A percentile compares a stretch with the other conserved stretches of the same genome.
Conservation (phyloP, 2,797 vertebrate species). For the Taenioides sp. region DNA sequence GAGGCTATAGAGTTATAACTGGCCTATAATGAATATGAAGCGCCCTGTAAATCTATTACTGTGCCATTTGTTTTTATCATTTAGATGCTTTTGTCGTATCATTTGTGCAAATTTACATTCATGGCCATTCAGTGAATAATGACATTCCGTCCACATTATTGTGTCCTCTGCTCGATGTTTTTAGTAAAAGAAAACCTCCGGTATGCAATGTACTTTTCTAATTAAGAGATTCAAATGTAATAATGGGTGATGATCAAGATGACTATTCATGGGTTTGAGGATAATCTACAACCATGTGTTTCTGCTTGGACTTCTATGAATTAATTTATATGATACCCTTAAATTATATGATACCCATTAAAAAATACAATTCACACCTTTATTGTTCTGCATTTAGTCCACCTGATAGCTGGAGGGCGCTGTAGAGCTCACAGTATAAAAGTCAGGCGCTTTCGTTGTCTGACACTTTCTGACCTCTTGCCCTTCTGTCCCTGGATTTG, state of each 20-base stretch:
- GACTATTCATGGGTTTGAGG: not conserved
- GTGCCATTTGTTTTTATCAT: conserved; percentile 20
- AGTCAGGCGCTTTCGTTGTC: too few species aligned
- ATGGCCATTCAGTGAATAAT: not conserved
- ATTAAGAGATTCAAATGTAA: not conserved
- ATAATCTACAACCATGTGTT: not conserved
- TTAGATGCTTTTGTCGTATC: conserved; percentile 14
- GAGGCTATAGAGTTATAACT: not conserved
- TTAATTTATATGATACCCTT: not conserved
- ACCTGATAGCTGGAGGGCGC: too few species aligned
- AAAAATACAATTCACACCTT: too few species aligned
- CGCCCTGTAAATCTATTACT: not conserved
- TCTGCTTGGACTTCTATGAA: not conserved
- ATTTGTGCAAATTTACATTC: conserved; percentile 9
- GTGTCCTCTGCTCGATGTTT: conserved; percentile 6
- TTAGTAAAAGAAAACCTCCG: conserved; percentile 11
- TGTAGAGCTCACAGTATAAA: too few species aligned
- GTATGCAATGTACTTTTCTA: not conserved
- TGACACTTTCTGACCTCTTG: too few species aligned
- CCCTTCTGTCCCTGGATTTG: too few species aligned
- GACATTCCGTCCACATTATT: not conserved
- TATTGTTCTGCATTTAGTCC: too few species aligned
- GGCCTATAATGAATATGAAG: conserved; percentile 9
- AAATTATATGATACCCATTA: not conserved
- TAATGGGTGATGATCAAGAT: not conserved